phyloP scores from a whole-genome alignment of 1,140 invertebrate species.

The Dreissena polymorpha region DNA sequence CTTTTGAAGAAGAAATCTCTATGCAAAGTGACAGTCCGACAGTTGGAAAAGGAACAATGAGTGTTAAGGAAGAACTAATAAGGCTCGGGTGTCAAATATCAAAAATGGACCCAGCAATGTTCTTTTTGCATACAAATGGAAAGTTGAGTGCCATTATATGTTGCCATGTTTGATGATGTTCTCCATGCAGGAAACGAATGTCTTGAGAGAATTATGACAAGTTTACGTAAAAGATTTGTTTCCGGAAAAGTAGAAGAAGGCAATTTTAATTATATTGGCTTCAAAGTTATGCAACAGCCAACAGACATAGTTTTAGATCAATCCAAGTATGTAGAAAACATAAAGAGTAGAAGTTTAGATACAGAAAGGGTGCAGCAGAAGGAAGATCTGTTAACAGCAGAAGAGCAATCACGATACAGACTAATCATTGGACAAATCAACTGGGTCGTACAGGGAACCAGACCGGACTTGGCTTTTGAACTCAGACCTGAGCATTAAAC shows the following conservation, averaged over 20 bases:
- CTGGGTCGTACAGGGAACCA: conserved; percentile 45
- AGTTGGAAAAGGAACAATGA: conserved; percentile 47
- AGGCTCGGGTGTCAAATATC: conserved; percentile 20
- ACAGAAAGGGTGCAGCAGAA: conserved; percentile 21
- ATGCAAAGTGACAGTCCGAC: conserved; percentile 49
- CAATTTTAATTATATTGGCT: no score
- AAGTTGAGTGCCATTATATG: conserved; percentile 36
- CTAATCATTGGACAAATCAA: conserved; percentile 36
- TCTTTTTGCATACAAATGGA: conserved; percentile 38
- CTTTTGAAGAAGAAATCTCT: conserved; percentile 57
- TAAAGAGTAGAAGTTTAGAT: conserved; percentile 17
- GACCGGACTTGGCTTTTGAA: conserved; percentile 42
- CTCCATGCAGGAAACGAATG: conserved; percentile 34
- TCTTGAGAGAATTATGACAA: conserved; percentile 30
- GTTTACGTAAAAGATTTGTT: conserved; percentile 35
- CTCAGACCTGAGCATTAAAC: conserved; percentile 32
- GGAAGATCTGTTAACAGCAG: conserved; percentile 18
- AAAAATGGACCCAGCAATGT: conserved; percentile 36
- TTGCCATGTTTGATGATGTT: conserved; percentile 48
- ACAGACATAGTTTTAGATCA: no score
- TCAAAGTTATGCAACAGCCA: no score
- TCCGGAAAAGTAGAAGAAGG: conserved; percentile 35
- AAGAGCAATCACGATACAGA: conserved; percentile 25
- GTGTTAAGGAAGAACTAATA: conserved; percentile 30
- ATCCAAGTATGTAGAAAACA: no score